phyloP scores from a whole-genome alignment of 35 echinoderm and acorn worm genomes.

The Lytechinus variegatus region DNA sequence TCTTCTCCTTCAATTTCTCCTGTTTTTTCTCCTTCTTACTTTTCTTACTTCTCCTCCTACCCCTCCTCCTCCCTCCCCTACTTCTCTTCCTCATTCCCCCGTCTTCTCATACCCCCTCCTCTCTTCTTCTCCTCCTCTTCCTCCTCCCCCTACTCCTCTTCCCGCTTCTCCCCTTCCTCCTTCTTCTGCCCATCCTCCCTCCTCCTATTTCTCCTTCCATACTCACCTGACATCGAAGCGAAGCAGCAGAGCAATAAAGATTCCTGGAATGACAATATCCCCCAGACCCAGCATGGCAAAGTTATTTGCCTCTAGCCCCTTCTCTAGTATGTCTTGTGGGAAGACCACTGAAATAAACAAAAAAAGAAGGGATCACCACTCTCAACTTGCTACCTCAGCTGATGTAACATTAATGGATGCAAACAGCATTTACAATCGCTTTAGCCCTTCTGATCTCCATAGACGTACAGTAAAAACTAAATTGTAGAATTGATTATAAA shows the following conservation, averaged over 20 bases:
- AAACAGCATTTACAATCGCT: too few species aligned
- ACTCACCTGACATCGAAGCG: slow-evolving; percentile 96
- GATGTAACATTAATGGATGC: too few species aligned
- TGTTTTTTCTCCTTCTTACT: too few species aligned
- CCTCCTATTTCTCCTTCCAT: too few species aligned
- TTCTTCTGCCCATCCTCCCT: neutral
- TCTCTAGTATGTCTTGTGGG: slow-evolving; percentile 96
- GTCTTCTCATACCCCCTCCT: neutral
- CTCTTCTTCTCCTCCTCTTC: too few species aligned
- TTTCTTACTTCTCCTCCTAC: too few species aligned
- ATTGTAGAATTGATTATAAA: too few species aligned
- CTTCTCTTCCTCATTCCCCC: neutral
- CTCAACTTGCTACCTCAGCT: neutral
- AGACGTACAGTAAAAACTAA: too few species aligned
- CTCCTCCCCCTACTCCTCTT: too few species aligned
- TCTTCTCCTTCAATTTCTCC: too few species aligned
- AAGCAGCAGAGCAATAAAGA: slow-evolving; percentile 93
- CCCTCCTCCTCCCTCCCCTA: neutral
- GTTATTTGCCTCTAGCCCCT: slow-evolving; percentile 91
- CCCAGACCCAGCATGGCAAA: slow-evolving; percentile 99
- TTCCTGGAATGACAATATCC: slow-evolving; percentile 97
- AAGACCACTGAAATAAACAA: slow-evolving; percentile 86
- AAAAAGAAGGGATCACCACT: neutral
- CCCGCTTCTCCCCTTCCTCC: too few species aligned
- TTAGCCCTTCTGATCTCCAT: too few species aligned